These are phyloP conservation scores for Cossypha niveicapilla DNA, from an alignment of 2,797 vertebrate genomes.

Conservation along the genomic window DNA sequence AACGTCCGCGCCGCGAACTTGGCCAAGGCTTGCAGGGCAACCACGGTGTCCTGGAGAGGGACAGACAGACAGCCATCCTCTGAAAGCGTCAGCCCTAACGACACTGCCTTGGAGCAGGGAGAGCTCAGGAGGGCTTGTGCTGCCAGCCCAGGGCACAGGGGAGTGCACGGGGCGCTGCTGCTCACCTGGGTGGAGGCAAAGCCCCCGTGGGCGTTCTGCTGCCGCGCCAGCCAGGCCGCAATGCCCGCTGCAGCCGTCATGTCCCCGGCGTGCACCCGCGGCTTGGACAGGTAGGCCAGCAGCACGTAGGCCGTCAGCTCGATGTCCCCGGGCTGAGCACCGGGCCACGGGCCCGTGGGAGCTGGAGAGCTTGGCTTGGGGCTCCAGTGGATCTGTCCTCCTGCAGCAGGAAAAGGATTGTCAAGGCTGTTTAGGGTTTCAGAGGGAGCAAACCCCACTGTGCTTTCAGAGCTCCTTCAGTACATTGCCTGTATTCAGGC, in stretches of 20 bases:
- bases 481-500: not conserved
- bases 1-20: constrained; percentile 41
- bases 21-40: constrained; percentile 69
- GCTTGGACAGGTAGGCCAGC: constrained; percentile 39
- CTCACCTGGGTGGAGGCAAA: constrained; percentile 74
- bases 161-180: not conserved
- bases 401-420: not conserved
- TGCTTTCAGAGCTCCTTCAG: not conserved
- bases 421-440: not conserved
- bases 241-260: constrained; percentile 21
- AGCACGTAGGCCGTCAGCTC: constrained; percentile 65
- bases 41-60: constrained; percentile 69
- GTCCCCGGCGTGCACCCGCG: not conserved
- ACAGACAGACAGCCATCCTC: not conserved
- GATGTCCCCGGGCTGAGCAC: constrained; percentile 56
- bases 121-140: not conserved
- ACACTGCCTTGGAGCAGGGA: not conserved
- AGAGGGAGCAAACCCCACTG: not conserved
- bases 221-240: constrained; percentile 51
- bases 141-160: not conserved
- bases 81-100: not conserved
- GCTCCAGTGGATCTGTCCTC: constrained; percentile 52
- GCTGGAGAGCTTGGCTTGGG: not conserved
- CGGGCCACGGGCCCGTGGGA: not conserved
- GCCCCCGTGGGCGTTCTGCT: constrained; percentile 65